Conservation (phyloP, 2,113 vertebrate species). For the Sitta europaea region DNA sequence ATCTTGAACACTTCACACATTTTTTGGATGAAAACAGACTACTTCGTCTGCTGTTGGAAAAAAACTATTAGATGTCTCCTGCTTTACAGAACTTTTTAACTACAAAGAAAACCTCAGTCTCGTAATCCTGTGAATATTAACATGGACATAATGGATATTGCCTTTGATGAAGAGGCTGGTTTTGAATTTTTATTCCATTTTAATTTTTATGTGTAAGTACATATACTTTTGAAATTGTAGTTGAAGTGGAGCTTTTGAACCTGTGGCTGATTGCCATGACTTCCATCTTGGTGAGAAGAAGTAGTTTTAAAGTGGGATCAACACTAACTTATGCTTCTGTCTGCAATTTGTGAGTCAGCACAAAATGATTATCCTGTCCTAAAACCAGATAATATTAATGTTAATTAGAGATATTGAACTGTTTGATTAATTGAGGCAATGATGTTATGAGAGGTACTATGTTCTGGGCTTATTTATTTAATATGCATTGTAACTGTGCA, state of each 20-base stretch:
- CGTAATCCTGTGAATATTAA: fast-evolving
- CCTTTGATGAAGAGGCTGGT: not conserved
- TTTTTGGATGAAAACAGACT: not conserved
- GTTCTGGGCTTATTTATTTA: slow-evolving; percentile 29
- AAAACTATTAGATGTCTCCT: not conserved
- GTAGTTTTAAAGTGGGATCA: not conserved
- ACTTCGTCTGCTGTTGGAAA: not conserved
- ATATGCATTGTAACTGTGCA: not conserved
- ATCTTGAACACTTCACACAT: not conserved
- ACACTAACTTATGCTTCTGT: not conserved
- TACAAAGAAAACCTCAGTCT: not conserved
- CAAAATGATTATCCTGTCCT: not conserved
- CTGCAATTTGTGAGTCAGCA: not conserved
- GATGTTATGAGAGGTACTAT: not conserved
- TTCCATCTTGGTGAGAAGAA: not conserved
- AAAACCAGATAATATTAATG: not conserved
- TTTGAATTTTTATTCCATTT: not conserved
- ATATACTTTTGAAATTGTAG: not conserved
- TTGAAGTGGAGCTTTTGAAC: not conserved
- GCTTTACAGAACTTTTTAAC: not conserved
- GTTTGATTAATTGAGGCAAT: not conserved
- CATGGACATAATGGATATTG: not conserved
- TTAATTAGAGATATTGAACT: not conserved
- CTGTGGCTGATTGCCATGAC: not conserved
- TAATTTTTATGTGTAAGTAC: not conserved